A percentile compares a stretch with the other conserved stretches of the same genome.
Evolutionary conservation across 2,797 vertebrate species (phyloP).

Genomic region (Coregonus sp.): DNA sequence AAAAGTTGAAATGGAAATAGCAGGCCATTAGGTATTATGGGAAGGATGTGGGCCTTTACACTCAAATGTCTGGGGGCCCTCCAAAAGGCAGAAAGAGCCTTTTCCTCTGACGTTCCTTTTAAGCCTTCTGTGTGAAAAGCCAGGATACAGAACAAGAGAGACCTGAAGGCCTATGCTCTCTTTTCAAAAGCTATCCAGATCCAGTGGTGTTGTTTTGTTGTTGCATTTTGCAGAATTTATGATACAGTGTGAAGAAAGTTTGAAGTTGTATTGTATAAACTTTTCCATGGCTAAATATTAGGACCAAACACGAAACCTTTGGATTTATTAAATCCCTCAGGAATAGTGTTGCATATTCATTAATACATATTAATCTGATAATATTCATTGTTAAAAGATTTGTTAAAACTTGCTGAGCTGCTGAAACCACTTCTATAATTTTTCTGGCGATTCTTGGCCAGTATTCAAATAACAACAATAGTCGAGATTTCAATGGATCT

Average conservation of each 20-base stretch:
- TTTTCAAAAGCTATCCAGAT: not conserved
- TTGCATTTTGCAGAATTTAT: not conserved
- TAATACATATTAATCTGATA: not conserved
- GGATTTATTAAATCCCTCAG: not conserved
- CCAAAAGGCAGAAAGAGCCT: not conserved
- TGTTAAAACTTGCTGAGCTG: too few relatives aligned
- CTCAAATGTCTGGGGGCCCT: not conserved
- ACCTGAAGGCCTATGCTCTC: not conserved
- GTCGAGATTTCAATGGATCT: not conserved
- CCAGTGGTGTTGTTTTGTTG: not conserved
- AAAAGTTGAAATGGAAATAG: not conserved
- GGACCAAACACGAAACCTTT: not conserved
- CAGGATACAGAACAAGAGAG: not conserved
- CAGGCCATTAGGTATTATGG: not conserved
- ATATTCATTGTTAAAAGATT: too few relatives aligned
- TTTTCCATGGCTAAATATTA: not conserved
- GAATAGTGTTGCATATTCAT: not conserved
- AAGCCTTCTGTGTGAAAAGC: not conserved
- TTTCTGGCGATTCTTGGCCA: not conserved
- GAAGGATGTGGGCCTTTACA: not conserved
- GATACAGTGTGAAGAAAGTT: not conserved
- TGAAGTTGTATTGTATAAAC: not conserved
- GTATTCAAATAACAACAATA: not conserved
- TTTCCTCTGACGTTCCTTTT: not conserved
- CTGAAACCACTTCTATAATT: too few relatives aligned